These are phyloP conservation scores for Litoditis marina DNA, from an alignment of 2,888 invertebrate genomes.

Conservation along the genomic window DNA sequence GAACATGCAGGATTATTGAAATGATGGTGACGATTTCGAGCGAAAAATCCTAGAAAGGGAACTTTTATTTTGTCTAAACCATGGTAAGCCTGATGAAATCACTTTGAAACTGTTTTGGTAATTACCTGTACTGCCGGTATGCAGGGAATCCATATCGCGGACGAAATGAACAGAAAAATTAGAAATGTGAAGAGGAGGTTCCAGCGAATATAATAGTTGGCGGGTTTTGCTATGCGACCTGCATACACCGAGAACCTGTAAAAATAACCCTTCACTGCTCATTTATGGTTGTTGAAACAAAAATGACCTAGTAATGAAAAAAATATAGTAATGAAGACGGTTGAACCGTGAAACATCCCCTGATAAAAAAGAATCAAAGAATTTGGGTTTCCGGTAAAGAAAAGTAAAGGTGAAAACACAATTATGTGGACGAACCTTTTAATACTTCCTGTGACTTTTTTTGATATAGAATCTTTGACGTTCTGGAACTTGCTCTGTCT, in stretches of 20 bases:
- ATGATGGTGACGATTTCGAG: conserved; percentile 51
- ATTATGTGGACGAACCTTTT: conserved; percentile 27
- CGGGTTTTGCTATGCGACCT: conserved; percentile 51
- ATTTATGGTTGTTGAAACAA: too few relatives aligned
- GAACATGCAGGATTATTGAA: conserved; percentile 38
- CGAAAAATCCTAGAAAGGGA: conserved; percentile 36
- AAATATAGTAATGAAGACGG: too few relatives aligned
- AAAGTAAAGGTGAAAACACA: background rate
- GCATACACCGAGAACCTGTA: conserved; percentile 28
- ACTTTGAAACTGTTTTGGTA: background rate
- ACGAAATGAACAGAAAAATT: conserved; percentile 49
- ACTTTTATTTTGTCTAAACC: background rate
- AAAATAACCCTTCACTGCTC: too few relatives aligned
- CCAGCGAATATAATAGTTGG: conserved; percentile 52
- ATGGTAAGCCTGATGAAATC: too few relatives aligned
- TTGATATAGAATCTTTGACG: conserved; percentile 27
- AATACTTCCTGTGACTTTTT: conserved; percentile 30
- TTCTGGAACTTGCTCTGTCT: conserved; percentile 8
- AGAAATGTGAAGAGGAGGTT: conserved; percentile 54
- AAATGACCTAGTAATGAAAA: too few relatives aligned
- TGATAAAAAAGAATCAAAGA: background rate
- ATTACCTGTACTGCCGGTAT: conserved; percentile 42
- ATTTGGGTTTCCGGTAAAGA: background rate
- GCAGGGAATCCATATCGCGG: conserved; percentile 51
- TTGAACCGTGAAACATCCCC: background rate